Base-by-base conservation (phyloP, 2,113 vertebrate genomes). In the Notechis scutatus region DNA sequence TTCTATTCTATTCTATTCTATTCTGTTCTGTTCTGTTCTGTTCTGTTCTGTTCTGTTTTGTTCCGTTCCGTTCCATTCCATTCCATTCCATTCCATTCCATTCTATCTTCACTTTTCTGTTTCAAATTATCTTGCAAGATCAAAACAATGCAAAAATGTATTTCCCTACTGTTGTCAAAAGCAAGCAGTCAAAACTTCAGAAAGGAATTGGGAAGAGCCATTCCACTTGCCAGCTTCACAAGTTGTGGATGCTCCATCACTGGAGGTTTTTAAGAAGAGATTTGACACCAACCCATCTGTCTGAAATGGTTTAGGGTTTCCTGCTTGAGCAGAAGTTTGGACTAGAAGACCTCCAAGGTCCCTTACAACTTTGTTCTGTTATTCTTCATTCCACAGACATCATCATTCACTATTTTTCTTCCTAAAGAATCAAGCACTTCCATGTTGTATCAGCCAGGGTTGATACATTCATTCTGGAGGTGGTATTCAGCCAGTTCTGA, bases 361-460 rank as follows among this genome's bases (percentile, higher is more conserved):
- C 61, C 61, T 64, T 29, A 26, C 10, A 64, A 64, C 59, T 64
- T 64, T 2, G 26, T 12, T 29, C 10, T 64, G 26, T 64, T 64
- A 64, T 64, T 64, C n/a, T 74, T 74, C 69, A 39, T 20, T 39
- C 69, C 15, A 6, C 5, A 14, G 6, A 1, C 5, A 0, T 34
- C 69, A 34, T 18, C 69, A 20, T 74, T 74, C n/a, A 20, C 14
- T 7, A 7, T 34, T 74, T 74, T 34, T 1, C n/a, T 34, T n/a
- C n/a, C n/a, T 0, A 1, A 74, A 74, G 64, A 3, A n/a, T 74
- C n/a, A 6, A 18, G 18, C 64, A 34, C 90, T 94, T 94, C 94
- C 92, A 92, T n/a, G 90, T 59, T 87, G 91, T 92, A 92, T 94
- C 91, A 95, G n/a, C 11, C 95, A 5, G 0, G 93, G 94, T 91